Conservation (phyloP, 2,797 vertebrate genomes). For the Rhinatrema bivittatum region DNA sequence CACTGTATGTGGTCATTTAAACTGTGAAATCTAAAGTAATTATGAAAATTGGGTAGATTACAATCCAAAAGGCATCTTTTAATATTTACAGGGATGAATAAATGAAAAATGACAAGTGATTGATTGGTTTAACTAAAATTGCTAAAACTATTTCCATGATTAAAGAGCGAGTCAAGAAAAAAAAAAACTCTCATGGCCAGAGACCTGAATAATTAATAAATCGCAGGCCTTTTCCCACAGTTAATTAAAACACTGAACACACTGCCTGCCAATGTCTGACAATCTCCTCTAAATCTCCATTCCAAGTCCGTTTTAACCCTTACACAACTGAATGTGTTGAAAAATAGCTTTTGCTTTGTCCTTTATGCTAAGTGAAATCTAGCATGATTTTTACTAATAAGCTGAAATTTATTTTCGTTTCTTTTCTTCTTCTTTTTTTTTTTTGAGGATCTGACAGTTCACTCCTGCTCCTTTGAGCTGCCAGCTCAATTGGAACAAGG, state of each 20-base stretch:
- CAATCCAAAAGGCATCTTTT: not conserved
- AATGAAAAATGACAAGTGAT: too few relatives aligned
- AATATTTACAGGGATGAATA: too few relatives aligned
- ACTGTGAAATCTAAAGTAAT: too few relatives aligned
- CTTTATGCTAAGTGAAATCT: too few relatives aligned
- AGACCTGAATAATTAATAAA: constrained; percentile 8
- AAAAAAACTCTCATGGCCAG: not conserved
- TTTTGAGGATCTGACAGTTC: too few relatives aligned
- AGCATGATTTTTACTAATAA: too few relatives aligned
- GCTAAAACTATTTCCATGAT: not conserved
- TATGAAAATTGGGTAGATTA: not conserved
- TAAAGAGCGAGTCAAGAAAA: not conserved
- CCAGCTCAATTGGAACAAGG: too few relatives aligned
- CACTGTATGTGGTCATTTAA: too few relatives aligned
- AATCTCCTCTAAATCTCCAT: not conserved
- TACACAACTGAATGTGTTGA: not conserved
- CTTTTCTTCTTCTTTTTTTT: too few relatives aligned
- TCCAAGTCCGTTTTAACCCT: not conserved
- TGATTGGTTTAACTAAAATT: not conserved
- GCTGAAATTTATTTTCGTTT: too few relatives aligned
- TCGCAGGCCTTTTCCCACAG: not conserved
- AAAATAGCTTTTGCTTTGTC: not conserved
- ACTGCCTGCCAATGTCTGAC: not conserved
- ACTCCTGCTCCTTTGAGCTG: too few relatives aligned
- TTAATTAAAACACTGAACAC: constrained; percentile 4